Conservation (phyloP, 1,140 invertebrate species). For the Eriosoma lanigerum region DNA sequence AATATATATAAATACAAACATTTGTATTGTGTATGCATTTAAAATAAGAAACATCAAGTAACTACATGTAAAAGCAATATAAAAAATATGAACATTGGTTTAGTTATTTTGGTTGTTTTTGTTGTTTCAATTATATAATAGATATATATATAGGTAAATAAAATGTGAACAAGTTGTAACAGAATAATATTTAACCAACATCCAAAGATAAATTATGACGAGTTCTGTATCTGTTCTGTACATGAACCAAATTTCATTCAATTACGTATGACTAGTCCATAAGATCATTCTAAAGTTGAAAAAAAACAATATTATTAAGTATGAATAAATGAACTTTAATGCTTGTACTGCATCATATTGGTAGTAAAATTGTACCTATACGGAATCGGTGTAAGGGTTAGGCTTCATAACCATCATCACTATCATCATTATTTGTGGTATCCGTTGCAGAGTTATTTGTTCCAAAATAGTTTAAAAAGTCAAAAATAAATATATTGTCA, state of each 20-base stretch:
- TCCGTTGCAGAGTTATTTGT: slow-evolving; percentile 20
- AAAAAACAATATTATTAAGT: neutral
- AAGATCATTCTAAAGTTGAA: slow-evolving; percentile 29
- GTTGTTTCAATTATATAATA: slow-evolving; percentile 29
- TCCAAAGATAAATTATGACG: slow-evolving; percentile 2
- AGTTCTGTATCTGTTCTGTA: slow-evolving; percentile 36
- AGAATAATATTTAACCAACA: slow-evolving; percentile 26
- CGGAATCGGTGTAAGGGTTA: neutral
- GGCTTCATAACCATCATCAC: too few relatives aligned
- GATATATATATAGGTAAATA: slow-evolving; percentile 29
- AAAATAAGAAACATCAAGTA: slow-evolving; percentile 30
- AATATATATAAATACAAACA: slow-evolving; percentile 2
- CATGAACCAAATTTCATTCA: slow-evolving; percentile 1
- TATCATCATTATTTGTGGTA: slow-evolving; percentile 7
- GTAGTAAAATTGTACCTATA: neutral
- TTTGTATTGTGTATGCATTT: slow-evolving; percentile 13
- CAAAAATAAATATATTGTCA: slow-evolving; percentile 99
- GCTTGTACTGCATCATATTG: neutral
- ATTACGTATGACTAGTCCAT: slow-evolving; percentile 19
- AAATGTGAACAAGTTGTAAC: slow-evolving; percentile 44
- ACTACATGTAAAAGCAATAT: neutral
- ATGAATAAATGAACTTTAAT: neutral
- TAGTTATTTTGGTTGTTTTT: slow-evolving; percentile 45
- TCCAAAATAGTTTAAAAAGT: slow-evolving; percentile 82
- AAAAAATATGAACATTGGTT: slow-evolving; percentile 35